Evolutionary conservation across 2,797 vertebrate species (phyloP).

Genomic region (Lycodopsis pacificus): DNA sequence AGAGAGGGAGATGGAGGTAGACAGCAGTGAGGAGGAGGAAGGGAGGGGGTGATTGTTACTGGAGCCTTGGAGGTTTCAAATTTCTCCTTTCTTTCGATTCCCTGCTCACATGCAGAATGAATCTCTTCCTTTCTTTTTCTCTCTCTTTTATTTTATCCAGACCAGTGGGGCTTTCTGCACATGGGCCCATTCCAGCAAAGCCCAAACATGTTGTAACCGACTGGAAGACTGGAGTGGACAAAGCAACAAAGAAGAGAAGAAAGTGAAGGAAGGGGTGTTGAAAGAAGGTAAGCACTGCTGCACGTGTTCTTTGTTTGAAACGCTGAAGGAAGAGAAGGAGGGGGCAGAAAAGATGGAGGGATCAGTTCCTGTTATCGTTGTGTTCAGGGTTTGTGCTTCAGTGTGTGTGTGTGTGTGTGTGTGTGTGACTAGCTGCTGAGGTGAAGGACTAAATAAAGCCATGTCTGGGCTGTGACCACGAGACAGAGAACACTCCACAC

Average conservation of each 20-base stretch:
- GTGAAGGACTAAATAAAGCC: constrained; percentile 37
- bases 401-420: background rate
- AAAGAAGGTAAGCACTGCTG: constrained; percentile 53
- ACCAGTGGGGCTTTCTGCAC: constrained; percentile 29
- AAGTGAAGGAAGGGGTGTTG: constrained; percentile 10
- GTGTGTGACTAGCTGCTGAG: constrained; percentile 20
- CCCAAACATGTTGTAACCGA: constrained; percentile 66
- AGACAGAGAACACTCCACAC: background rate
- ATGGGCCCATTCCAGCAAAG: constrained; percentile 52
- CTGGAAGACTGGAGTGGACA: constrained; percentile 41
- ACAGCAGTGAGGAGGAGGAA: constrained; percentile 32
- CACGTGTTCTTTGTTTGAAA: constrained; percentile 37
- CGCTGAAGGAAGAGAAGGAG: background rate
- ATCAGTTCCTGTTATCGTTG: constrained; percentile 26
- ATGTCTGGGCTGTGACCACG: constrained; percentile 23
- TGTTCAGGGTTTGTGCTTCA: constrained; percentile 6
- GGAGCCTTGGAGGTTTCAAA: constrained; percentile 74
- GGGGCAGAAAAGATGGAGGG: background rate
- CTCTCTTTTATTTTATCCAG: constrained; percentile 42
- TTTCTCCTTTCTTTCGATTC: constrained; percentile 68
- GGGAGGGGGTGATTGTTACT: constrained; percentile 68
- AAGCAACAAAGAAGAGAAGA: constrained; percentile 28
- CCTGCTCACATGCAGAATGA: constrained; percentile 45
- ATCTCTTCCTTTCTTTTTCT: constrained; percentile 41
- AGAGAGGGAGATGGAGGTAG: constrained; percentile 46